These are phyloP conservation scores for Apotomis capreana DNA, from an alignment of 2,888 invertebrate genomes.

Conservation along the genomic window DNA sequence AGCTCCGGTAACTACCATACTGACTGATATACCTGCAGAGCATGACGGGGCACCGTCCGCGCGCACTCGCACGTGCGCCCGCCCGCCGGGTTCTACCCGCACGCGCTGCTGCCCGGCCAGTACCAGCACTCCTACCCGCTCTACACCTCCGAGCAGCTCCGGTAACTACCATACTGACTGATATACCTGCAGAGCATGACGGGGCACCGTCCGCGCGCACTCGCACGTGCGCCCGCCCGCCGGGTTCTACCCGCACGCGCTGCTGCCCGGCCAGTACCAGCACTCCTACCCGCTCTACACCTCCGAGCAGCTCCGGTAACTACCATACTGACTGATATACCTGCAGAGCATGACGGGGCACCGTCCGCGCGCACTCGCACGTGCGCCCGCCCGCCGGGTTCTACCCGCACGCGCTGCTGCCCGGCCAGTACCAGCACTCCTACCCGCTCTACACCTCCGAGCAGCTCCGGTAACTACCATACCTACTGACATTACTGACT, in stretches of 20 bases:
- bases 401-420: neutral
- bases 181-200: slow-evolving; percentile 93
- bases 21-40: slow-evolving; percentile 88
- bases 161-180: slow-evolving; percentile 49
- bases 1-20: slow-evolving; percentile 80
- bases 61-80: slow-evolving; percentile 65
- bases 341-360: too few relatives aligned
- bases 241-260: slow-evolving; percentile 93
- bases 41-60: slow-evolving; percentile 88
- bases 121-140: slow-evolving; percentile 92
- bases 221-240: slow-evolving; percentile 74
- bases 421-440: too few relatives aligned
- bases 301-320: slow-evolving; percentile 87
- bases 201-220: slow-evolving; percentile 84
- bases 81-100: slow-evolving; percentile 90
- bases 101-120: slow-evolving; percentile 98
- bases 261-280: slow-evolving; percentile 98
- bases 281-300: slow-evolving; percentile 92
- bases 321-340: too few relatives aligned
- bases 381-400: neutral
- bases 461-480: too few relatives aligned
- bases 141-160: slow-evolving; percentile 91
- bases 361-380: too few relatives aligned
- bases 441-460: too few relatives aligned
- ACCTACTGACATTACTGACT: too few relatives aligned